Conservation (phyloP, 2,113 vertebrate genomes). For the Sphaerodactylus townsendi region DNA sequence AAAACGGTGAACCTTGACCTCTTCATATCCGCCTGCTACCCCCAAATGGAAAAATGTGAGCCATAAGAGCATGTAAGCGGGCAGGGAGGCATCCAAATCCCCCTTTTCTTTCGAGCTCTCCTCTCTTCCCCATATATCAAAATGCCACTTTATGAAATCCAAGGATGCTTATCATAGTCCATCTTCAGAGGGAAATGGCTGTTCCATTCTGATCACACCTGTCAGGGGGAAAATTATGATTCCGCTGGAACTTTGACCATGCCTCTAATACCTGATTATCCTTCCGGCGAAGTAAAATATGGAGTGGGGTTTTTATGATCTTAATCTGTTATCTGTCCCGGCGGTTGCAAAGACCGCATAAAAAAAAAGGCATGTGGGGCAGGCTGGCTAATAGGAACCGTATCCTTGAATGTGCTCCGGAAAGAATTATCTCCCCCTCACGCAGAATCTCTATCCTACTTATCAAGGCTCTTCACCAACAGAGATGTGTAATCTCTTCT, state of each 20-base stretch:
- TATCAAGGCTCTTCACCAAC: constrained; percentile 19
- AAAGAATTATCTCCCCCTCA: constrained; percentile 9
- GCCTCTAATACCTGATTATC: constrained; percentile 19
- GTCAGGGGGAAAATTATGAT: not conserved
- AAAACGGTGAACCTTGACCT: not conserved
- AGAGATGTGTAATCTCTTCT: not conserved
- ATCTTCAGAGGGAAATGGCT: constrained; percentile 16
- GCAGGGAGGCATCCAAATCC: constrained; percentile 19
- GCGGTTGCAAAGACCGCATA: constrained; percentile 6
- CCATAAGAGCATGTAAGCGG: not conserved
- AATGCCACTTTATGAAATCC: constrained; percentile 16
- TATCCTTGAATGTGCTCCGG: not conserved
- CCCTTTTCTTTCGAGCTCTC: constrained; percentile 24
- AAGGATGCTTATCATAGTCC: constrained; percentile 27
- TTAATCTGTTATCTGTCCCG: constrained; percentile 19
- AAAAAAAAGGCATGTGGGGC: not conserved
- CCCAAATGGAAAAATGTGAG: constrained; percentile 8
- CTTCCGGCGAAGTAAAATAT: constrained; percentile 29
- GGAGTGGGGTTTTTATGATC: constrained; percentile 8
- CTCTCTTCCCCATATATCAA: constrained; percentile 32
- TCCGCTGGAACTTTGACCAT: constrained; percentile 31
- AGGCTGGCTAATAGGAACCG: not conserved
- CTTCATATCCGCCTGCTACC: not conserved
- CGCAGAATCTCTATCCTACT: not conserved
- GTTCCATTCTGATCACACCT: constrained; percentile 26